A percentile compares a stretch with the other conserved stretches of the same genome.
Conservation (phyloP, 2,113 vertebrate genomes). For the Apodemus speciosus region DNA sequence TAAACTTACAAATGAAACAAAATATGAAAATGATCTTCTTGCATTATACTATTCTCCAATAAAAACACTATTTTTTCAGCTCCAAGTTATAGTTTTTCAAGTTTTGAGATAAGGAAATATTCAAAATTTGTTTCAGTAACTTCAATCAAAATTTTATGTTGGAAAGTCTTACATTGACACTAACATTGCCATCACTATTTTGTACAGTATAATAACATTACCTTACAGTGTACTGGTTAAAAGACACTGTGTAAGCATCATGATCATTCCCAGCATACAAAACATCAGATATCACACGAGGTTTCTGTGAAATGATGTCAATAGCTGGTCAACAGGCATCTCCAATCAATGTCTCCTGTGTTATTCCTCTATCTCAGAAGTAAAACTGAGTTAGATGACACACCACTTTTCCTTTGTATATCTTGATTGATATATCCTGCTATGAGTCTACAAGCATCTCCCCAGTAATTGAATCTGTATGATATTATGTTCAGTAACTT, state of each 20-base stretch:
- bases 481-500: neutral
- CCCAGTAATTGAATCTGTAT: neutral
- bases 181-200: neutral
- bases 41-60: constrained; percentile 1
- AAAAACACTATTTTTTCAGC: constrained; percentile 11
- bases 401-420: neutral
- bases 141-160: neutral
- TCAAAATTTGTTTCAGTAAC: constrained; percentile 25
- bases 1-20: neutral
- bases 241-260: neutral
- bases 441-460: neutral
- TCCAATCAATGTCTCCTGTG: neutral
- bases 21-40: neutral
- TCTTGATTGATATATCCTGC: neutral
- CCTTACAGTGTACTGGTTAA: neutral
- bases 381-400: constrained; percentile 36
- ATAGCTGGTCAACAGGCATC: neutral
- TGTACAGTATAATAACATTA: neutral
- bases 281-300: neutral
- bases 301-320: neutral
- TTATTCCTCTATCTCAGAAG: neutral
- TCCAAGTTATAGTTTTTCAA: neutral
- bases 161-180: neutral
- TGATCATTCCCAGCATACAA: neutral
- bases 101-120: neutral